Percentiles rank a stretch among this genome's conserved stretches.
Conservation (phyloP, 2,113 vertebrate genomes). For the Pangasianodon gigas region DNA sequence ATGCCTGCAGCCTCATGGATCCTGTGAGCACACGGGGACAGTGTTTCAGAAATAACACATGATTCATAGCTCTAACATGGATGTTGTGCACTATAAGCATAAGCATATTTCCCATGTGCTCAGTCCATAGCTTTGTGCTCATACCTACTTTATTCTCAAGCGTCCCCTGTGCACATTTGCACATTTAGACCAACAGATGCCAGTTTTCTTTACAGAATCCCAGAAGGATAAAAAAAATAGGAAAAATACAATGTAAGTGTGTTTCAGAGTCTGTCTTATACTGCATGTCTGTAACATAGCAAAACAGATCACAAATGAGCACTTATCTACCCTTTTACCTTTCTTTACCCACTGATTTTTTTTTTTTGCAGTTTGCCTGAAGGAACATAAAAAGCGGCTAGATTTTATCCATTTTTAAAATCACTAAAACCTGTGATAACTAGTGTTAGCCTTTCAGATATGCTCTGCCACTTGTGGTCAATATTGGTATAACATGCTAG, state of each 20-base stretch:
- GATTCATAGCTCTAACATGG: conserved; percentile 34
- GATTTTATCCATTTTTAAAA: neutral
- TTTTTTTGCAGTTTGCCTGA: neutral
- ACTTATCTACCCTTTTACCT: neutral
- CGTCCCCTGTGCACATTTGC: conserved; percentile 17
- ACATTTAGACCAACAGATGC: conserved; percentile 12
- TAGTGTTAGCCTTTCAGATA: neutral
- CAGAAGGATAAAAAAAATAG: neutral
- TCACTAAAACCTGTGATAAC: neutral
- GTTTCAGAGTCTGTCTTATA: neutral
- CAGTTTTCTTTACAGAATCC: neutral
- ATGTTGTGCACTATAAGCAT: neutral
- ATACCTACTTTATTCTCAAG: conserved; percentile 12
- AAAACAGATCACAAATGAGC: neutral
- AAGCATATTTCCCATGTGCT: neutral
- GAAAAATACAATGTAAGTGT: neutral
- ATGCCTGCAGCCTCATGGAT: neutral
- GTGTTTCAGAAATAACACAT: conserved; percentile 20
- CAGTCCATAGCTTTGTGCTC: neutral
- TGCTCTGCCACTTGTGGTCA: neutral
- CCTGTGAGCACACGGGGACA: neutral
- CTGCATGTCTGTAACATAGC: neutral
- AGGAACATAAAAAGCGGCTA: neutral
- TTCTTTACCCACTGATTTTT: neutral
- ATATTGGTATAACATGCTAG: neutral